phyloP scores from a whole-genome alignment of 2,113 vertebrate genomes.

The Amphiprion ocellaris region DNA sequence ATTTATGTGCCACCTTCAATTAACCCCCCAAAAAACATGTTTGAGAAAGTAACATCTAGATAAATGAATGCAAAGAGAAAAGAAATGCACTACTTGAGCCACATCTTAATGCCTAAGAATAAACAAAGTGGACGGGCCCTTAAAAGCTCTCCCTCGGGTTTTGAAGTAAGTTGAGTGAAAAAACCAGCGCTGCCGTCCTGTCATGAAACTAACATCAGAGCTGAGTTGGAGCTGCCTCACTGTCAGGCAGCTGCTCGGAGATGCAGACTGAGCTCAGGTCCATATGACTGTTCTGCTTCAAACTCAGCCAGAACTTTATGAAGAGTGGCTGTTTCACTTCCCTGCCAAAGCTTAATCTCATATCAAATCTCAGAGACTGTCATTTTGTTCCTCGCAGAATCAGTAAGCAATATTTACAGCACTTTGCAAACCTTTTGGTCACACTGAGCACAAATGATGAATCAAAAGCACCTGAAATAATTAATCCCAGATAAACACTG shows the following conservation, averaged over 20 bases:
- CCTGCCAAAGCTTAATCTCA: not conserved
- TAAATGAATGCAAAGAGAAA: slow-evolving; percentile 3
- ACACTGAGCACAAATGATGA: not conserved
- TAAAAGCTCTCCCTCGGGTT: not conserved
- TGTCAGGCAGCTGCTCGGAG: slow-evolving; percentile 33
- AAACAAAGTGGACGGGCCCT: not conserved
- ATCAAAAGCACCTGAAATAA: not conserved
- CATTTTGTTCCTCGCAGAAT: not conserved
- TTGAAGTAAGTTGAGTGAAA: slow-evolving; percentile 18
- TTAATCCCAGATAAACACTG: not conserved
- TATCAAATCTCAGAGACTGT: not conserved
- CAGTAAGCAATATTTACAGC: not conserved
- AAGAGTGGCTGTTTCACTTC: not conserved
- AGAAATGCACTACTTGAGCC: not conserved
- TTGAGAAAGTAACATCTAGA: not conserved
- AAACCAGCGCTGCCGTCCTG: slow-evolving; percentile 9
- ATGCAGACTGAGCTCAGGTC: slow-evolving; percentile 24
- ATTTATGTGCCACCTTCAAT: slow-evolving; percentile 11
- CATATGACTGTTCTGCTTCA: slow-evolving; percentile 12
- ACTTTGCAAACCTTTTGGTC: slow-evolving; percentile 1
- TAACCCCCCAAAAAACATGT: not conserved
- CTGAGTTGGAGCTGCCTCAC: slow-evolving; percentile 35
- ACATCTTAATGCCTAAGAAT: not conserved
- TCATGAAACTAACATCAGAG: slow-evolving; percentile 36
- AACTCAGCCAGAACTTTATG: slow-evolving; percentile 4